These are phyloP conservation scores for Rhamphomyia laevipes DNA, from an alignment of 2,888 invertebrate species.

Conservation along the genomic window DNA sequence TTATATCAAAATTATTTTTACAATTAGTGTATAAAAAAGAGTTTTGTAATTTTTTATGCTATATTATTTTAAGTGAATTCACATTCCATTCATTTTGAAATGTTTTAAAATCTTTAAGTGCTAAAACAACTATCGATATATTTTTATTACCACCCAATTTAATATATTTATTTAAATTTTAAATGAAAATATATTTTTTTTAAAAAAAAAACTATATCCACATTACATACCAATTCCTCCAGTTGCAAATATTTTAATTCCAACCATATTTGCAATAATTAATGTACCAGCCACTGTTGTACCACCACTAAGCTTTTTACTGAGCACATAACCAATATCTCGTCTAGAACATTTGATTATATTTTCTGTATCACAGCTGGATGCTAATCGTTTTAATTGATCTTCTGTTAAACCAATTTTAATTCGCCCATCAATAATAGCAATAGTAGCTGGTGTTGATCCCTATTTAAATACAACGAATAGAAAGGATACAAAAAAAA, in stretches of 20 bases:
- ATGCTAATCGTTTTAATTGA: conserved; percentile 55
- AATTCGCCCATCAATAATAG: conserved; percentile 69
- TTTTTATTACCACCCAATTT: too few species aligned
- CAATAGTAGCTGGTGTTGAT: conserved; percentile 85
- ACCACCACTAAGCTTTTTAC: conserved; percentile 66
- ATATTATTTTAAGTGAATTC: too few species aligned
- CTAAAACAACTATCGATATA: too few species aligned
- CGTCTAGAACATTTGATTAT: conserved; percentile 77
- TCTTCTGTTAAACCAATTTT: conserved; percentile 60
- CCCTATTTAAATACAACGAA: conserved; percentile 42
- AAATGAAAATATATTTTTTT: background rate
- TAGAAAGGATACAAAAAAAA: too few species aligned
- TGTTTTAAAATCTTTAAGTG: too few species aligned
- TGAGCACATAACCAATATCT: conserved; percentile 67
- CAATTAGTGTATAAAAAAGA: too few species aligned
- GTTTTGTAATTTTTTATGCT: too few species aligned
- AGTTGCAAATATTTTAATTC: conserved; percentile 87
- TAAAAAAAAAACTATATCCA: background rate
- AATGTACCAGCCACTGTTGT: conserved; percentile 96
- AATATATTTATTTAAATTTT: background rate
- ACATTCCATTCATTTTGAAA: too few species aligned
- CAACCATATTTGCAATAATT: conserved; percentile 66
- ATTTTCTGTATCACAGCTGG: conserved; percentile 22
- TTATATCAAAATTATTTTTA: too few species aligned
- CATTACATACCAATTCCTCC: conserved; percentile 57